These are phyloP conservation scores for Trissonchulus latispiculum DNA, from an alignment of 2,888 invertebrate genomes.

Conservation along the genomic window DNA sequence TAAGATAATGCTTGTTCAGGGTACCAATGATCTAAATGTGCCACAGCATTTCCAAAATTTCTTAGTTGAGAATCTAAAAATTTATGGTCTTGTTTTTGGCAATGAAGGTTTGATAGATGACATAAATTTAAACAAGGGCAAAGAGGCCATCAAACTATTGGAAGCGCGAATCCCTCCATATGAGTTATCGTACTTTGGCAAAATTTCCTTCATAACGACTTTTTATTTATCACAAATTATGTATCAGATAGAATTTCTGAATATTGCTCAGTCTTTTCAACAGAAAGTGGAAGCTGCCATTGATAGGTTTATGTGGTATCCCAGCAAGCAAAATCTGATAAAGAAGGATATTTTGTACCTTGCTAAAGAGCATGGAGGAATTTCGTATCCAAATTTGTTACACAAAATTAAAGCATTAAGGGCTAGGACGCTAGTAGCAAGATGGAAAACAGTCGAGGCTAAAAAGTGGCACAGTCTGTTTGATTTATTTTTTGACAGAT, in stretches of 20 bases:
- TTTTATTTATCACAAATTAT: background rate
- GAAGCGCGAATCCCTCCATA: background rate
- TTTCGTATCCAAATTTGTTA: background rate
- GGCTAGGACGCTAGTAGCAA: background rate
- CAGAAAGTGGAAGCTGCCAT: too few relatives aligned
- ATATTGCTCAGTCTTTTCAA: background rate
- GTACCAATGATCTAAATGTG: background rate
- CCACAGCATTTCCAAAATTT: background rate
- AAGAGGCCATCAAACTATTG: background rate
- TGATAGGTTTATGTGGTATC: too few relatives aligned
- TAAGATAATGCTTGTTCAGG: background rate
- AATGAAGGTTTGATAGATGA: background rate
- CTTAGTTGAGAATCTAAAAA: constrained; percentile 1
- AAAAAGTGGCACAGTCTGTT: too few relatives aligned
- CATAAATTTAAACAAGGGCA: background rate
- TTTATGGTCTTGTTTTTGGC: background rate
- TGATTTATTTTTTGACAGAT: too few relatives aligned
- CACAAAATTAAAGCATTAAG: background rate
- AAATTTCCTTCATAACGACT: constrained; percentile 2
- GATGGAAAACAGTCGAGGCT: too few relatives aligned
- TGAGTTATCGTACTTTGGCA: background rate
- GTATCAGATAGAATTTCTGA: background rate
- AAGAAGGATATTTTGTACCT: too few relatives aligned
- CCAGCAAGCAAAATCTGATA: too few relatives aligned
- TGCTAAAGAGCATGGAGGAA: background rate